Conservation (phyloP, 2,888 invertebrate genomes). For the Pyrocoelia pectoralis region DNA sequence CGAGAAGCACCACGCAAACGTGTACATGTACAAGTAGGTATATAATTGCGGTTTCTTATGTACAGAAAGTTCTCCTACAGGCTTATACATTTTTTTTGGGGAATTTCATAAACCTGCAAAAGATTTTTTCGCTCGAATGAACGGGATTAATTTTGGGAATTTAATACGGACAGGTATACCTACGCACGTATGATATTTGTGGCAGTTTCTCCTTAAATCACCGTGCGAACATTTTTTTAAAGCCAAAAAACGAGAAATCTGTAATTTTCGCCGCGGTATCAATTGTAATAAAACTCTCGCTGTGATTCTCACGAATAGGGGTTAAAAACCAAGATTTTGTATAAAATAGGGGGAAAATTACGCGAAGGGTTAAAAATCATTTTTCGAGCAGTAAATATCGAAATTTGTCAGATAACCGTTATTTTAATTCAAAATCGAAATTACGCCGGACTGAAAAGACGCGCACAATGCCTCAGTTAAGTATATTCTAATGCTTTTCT, state of each 20-base stretch:
- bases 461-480: conserved; percentile 50
- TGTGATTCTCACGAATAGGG: conserved; percentile 31
- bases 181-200: neutral
- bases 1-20: conserved; percentile 37
- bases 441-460: conserved; percentile 17
- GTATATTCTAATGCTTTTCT: conserved; percentile 57
- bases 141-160: neutral
- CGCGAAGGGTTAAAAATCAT: conserved; percentile 25
- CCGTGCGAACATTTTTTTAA: conserved; percentile 23
- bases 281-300: conserved; percentile 30
- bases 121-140: neutral
- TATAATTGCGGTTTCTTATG: neutral
- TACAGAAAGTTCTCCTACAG: neutral
- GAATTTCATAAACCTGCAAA: conserved; percentile 10
- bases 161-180: conserved; percentile 18
- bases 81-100: conserved; percentile 1
- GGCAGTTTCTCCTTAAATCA: conserved; percentile 13
- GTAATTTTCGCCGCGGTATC: conserved; percentile 32
- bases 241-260: conserved; percentile 12
- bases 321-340: conserved; percentile 12
- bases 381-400: conserved; percentile 36
- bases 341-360: conserved; percentile 22
- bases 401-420: conserved; percentile 48
- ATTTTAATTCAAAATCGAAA: conserved; percentile 24
- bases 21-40: no score